These are phyloP conservation scores for Chrysochloris asiatica DNA, from an alignment of 2,113 vertebrate species.

Conservation along the genomic window DNA sequence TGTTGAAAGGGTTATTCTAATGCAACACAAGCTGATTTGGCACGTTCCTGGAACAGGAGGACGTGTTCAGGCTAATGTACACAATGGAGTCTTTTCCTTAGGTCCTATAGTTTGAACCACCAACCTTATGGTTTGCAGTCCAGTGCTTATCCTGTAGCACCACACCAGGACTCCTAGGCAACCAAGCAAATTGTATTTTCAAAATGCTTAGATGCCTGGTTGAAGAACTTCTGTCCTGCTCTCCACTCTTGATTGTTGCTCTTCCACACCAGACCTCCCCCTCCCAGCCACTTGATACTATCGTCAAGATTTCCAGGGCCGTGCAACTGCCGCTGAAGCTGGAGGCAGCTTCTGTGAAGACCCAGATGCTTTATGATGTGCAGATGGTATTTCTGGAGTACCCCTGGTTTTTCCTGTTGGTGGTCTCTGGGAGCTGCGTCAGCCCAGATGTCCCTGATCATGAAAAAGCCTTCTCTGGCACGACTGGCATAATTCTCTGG, in stretches of 20 bases:
- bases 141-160: too few species aligned
- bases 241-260: not conserved
- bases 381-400: slow-evolving; percentile 83
- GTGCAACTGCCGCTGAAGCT: slow-evolving; percentile 58
- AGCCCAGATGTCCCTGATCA: slow-evolving; percentile 87
- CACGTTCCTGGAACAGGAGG: too few species aligned
- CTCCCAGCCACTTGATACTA: slow-evolving; percentile 29
- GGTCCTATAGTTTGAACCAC: too few species aligned
- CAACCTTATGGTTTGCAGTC: too few species aligned
- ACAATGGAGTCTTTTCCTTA: too few species aligned
- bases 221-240: not conserved
- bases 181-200: too few species aligned
- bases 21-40: too few species aligned
- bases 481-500: slow-evolving; percentile 82
- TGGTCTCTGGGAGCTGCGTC: slow-evolving; percentile 84
- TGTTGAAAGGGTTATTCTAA: too few species aligned
- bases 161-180: too few species aligned
- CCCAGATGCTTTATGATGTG: slow-evolving; percentile 79
- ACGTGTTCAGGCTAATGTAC: too few species aligned
- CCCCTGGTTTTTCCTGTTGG: slow-evolving; percentile 85
- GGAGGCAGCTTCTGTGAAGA: slow-evolving; percentile 80
- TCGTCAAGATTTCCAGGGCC: too few species aligned
- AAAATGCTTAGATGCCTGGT: not conserved
- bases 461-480: slow-evolving; percentile 85
- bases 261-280: not conserved